Conservation (phyloP, 2,797 vertebrate species). For the Tolypeutes matacus region DNA sequence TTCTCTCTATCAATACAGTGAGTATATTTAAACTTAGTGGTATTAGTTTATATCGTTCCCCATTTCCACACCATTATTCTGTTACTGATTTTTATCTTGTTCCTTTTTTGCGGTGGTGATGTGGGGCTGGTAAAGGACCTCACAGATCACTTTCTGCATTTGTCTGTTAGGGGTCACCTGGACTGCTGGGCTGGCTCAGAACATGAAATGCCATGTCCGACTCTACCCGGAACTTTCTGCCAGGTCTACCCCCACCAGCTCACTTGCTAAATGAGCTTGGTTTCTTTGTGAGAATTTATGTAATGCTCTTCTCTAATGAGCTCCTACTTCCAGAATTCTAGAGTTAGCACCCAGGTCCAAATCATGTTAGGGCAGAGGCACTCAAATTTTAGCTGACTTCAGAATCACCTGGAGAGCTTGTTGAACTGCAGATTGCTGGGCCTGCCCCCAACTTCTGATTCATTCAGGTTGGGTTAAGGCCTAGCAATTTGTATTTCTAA, state of each 20-base stretch:
- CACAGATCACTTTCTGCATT: neutral
- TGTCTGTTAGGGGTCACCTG: neutral
- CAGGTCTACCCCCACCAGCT: neutral
- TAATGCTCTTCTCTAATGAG: neutral
- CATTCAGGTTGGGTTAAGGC: neutral
- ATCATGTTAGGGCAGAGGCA: neutral
- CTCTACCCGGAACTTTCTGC: neutral
- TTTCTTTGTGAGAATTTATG: neutral
- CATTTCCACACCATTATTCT: neutral
- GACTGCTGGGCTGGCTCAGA: neutral
- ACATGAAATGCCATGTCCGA: neutral
- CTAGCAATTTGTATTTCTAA: neutral
- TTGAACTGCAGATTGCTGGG: neutral
- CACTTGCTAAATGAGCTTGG: too few relatives aligned
- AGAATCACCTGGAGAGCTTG: neutral
- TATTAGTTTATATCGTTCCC: neutral
- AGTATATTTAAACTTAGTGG: neutral
- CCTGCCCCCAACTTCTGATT: neutral
- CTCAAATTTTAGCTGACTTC: neutral
- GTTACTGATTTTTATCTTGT: conserved; percentile 1
- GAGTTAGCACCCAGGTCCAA: neutral
- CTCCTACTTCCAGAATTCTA: neutral
- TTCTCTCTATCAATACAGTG: neutral
- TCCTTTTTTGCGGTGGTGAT: neutral
- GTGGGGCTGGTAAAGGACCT: neutral